phyloP scores from a whole-genome alignment of 2,888 invertebrate species.

The Osmoderma eremita region DNA sequence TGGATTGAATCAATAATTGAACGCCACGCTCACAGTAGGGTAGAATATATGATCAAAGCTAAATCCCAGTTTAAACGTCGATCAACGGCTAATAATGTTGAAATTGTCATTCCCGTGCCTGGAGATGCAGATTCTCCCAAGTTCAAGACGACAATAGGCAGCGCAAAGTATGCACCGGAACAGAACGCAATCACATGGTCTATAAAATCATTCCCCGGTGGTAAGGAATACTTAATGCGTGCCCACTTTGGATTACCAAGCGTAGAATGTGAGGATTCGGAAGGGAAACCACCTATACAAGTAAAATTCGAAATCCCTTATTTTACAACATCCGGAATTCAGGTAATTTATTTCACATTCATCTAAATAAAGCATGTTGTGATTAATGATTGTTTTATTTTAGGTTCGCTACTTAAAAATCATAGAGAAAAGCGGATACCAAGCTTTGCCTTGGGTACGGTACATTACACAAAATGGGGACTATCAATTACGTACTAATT shows the following conservation, averaged over 20 bases:
- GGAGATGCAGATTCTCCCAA: slow-evolving; percentile 98
- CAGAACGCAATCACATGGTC: slow-evolving; percentile 98
- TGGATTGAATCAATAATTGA: slow-evolving; percentile 99
- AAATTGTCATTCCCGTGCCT: slow-evolving; percentile 95
- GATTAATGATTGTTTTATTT: slow-evolving; percentile 40
- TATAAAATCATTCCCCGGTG: slow-evolving; percentile 96
- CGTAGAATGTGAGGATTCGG: slow-evolving; percentile 91
- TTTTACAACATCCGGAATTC: slow-evolving; percentile 98
- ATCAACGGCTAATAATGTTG: slow-evolving; percentile 98
- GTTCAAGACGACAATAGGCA: slow-evolving; percentile 96
- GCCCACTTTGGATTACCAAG: slow-evolving; percentile 98
- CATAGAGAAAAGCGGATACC: slow-evolving; percentile 99
- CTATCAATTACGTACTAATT: slow-evolving; percentile 95
- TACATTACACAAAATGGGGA: slow-evolving; percentile 99
- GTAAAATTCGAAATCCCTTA: slow-evolving; percentile 99
- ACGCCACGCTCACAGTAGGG: slow-evolving; percentile 94
- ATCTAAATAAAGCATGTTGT: slow-evolving; percentile 4
- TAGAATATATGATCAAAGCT: slow-evolving; percentile 99
- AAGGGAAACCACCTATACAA: slow-evolving; percentile 97
- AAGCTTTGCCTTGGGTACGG: slow-evolving; percentile 98
- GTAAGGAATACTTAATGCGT: slow-evolving; percentile 97
- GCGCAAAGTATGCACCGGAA: slow-evolving; percentile 97
- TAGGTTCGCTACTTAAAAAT: slow-evolving; percentile 92
- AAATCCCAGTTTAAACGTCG: slow-evolving; percentile 97
- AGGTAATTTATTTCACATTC: too few relatives aligned